Evolutionary conservation across 30 jellyfish, hydroid and myxozoan genomes (phyloP), one percentile per base, ranked within the genome.

Genomic region (Cassiopea andromeda): DNA sequence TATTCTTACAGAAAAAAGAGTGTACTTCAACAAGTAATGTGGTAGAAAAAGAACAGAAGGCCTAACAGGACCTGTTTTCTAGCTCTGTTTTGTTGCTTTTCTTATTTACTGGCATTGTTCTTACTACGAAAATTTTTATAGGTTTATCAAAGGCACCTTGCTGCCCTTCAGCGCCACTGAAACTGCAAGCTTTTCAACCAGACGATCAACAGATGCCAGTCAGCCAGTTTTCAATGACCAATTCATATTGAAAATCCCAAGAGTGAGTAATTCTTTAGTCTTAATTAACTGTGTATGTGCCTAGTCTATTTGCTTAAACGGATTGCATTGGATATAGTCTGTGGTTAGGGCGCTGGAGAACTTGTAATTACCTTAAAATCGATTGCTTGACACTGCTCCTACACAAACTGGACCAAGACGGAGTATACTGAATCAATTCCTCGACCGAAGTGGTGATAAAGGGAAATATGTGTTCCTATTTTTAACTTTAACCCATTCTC

Each of bases 151-250:
- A 70, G 99, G 98, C 2, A 84, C 96, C 5, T 72, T 96, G 76
- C 64, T 96, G 60, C 99, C 99, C 4, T 80, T 80, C 83, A 76
- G 69, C 44, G 85, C 92, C 9, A 80, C 79, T n/a, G 94, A 92
- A 10, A 84, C 90, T 17, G 97, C 94, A 3, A 73, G 91, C 45
- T 96, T 96, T 84, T 78, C 92, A 13, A 91, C 99, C 17, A 67
- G 98, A 59, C 78, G 94, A 46, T 92, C 99, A 60, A 89, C 60
- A 1, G 87, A 84, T 60, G 77, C 87, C 69, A 92, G 71, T 48
- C 89, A 89, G 44, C 99, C 98, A 17, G 74, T 75, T 1, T 96
- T 96, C 89, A 89, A 92, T 75, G 98, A 96, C 57, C 99, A 96
- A 48, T 96, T 96, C 81, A 83, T 92, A 18, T 73, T 96, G 91